Percentiles rank a stretch among this genome's conserved stretches.
Conservation (phyloP, 2,797 vertebrate genomes). For the Notoglanidium macrostoma region DNA sequence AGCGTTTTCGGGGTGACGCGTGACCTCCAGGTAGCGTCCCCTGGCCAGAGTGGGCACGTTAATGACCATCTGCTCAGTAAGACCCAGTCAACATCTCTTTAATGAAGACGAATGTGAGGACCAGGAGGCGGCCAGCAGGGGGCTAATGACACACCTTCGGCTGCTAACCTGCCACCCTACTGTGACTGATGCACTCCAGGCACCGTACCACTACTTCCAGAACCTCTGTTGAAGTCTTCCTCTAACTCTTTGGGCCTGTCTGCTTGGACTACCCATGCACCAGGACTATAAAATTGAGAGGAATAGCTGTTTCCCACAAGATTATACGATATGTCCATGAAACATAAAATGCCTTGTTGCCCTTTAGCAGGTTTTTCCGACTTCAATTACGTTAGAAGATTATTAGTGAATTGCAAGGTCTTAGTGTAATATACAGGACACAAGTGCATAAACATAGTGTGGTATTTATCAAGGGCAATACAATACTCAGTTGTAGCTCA, state of each 20-base stretch:
- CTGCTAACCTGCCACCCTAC: slow-evolving; percentile 45
- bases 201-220: background rate
- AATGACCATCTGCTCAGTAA: slow-evolving; percentile 94
- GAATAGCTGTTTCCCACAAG: background rate
- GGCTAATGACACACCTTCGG: slow-evolving; percentile 86
- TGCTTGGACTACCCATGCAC: background rate
- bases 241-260: background rate
- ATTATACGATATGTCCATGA: background rate
- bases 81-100: slow-evolving; percentile 83
- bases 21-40: slow-evolving; percentile 87
- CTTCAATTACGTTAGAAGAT: background rate
- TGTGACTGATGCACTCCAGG: slow-evolving; percentile 50
- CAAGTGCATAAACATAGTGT: background rate
- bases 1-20: slow-evolving; percentile 60
- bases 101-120: slow-evolving; percentile 96
- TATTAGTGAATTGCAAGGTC: background rate
- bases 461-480: background rate
- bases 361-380: background rate
- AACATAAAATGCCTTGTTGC: background rate
- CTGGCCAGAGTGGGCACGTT: slow-evolving; percentile 76
- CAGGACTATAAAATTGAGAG: background rate
- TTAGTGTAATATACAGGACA: background rate
- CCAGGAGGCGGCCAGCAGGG: slow-evolving; percentile 79
- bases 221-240: background rate
- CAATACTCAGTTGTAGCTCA: background rate